These are phyloP conservation scores for Leucoma salicis DNA, from an alignment of 2,888 invertebrate species.

Conservation along the genomic window DNA sequence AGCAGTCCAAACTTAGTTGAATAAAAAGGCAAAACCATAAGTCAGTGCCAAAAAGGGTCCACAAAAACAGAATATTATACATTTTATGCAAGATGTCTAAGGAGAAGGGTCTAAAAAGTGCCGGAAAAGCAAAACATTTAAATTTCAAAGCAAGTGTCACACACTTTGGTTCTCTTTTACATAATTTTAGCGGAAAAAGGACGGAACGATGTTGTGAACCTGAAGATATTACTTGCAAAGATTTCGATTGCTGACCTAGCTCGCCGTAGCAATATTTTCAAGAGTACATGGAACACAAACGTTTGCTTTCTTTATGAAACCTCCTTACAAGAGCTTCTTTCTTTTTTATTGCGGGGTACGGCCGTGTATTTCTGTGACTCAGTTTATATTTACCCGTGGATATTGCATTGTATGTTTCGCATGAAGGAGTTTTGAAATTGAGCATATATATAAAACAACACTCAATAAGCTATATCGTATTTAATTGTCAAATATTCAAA, in stretches of 20 bases:
- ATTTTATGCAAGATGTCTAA: conserved; percentile 19
- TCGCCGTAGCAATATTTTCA: conserved; percentile 46
- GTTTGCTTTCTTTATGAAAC: conserved; percentile 52
- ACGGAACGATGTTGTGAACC: conserved; percentile 30
- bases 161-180: conserved; percentile 21
- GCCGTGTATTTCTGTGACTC: conserved; percentile 34
- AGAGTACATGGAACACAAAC: conserved; percentile 37
- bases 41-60: conserved; percentile 1
- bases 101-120: conserved; percentile 13
- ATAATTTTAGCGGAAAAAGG: conserved; percentile 26
- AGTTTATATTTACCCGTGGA: background rate
- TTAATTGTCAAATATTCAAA: too few relatives aligned
- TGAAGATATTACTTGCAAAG: conserved; percentile 37
- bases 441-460: too few relatives aligned
- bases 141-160: conserved; percentile 30
- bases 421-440: too few relatives aligned
- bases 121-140: conserved; percentile 23
- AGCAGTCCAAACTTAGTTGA: too few relatives aligned
- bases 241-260: conserved; percentile 40
- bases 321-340: conserved; percentile 43
- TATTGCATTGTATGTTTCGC: too few relatives aligned
- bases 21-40: conserved; percentile 8
- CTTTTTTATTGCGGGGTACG: conserved; percentile 44
- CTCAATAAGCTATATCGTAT: too few relatives aligned
- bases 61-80: conserved; percentile 19